Base-by-base conservation (phyloP, 2,797 vertebrate species). In the Poecilia wingei region DNA sequence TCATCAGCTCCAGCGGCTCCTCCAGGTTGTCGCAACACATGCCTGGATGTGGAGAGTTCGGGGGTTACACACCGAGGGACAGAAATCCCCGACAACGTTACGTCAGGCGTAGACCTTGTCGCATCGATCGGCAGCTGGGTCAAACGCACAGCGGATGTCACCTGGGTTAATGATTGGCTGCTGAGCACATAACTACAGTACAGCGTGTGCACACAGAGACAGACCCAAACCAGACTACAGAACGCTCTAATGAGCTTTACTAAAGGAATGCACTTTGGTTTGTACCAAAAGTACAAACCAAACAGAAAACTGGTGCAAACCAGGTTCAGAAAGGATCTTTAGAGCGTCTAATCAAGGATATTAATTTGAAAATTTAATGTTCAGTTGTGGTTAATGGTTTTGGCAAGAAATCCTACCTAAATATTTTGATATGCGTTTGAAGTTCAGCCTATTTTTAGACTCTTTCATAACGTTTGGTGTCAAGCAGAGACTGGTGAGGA, bases 1-100 rank as follows among this genome's bases (percentile, higher is more conserved):
- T 98, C 98, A 98, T 98, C 87, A 99, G 91, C 80, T 92, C 82
- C 85, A 91, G 94, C 74, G 93, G 83, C 0, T 95, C 91, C 45
- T 95, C 90, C 41, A 95, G 94, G 83, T 82, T 88, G 75, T 88
- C 94, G 92, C 94, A 95, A 81, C 93, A 95, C 79, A 91, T 4
- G 76, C 93, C 95, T 96, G 28, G 10, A 75, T 3, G 28, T 6
- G n/a, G 18, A 1, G 18, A 25, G 22, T 7, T 20, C 7, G 9
- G 47, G 47, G 9, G 18, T 33, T 4, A 36, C 8, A 25, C 12
- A 13, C 25, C 2, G 1, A 70, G 68, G 3, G 41, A 28, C 20
- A n/a, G 41, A 6, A 45, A 70, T 70, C 1, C 22, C 41, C 6
- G 41, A 45, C 3, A 68, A 2, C 41, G n/a, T 76, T 71, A 74